Conservation (phyloP, 30 jellyfish, hydroid and myxozoan genomes). For the Cassiopea andromeda region DNA sequence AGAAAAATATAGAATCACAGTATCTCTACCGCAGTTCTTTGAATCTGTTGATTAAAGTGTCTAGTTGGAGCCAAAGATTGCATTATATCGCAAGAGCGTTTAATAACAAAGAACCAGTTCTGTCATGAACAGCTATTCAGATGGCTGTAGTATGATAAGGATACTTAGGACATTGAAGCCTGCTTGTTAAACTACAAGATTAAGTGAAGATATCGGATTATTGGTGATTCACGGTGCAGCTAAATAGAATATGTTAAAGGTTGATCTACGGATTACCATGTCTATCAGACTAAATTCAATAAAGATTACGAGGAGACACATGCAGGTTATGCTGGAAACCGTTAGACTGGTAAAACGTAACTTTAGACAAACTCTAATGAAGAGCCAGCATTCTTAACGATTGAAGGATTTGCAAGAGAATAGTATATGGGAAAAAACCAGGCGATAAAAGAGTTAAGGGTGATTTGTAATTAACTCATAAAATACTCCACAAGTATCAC, state of each 20-base stretch:
- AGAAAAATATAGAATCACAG: background rate
- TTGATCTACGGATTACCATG: background rate
- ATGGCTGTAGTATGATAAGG: background rate
- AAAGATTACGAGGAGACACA: conserved; percentile 14
- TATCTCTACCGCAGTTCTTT: background rate
- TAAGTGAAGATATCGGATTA: background rate
- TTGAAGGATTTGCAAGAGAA: conserved; percentile 11
- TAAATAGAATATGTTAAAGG: background rate
- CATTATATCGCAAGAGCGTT: background rate
- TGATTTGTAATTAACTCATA: background rate
- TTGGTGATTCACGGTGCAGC: conserved; percentile 7
- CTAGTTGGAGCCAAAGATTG: background rate
- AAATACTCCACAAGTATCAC: background rate
- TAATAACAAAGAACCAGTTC: background rate
- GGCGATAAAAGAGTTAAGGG: background rate
- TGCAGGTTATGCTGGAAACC: conserved; percentile 10
- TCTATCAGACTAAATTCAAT: conserved; percentile 14
- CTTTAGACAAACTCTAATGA: background rate
- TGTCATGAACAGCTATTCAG: background rate
- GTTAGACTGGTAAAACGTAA: conserved; percentile 5
- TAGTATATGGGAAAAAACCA: background rate
- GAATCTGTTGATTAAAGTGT: background rate
- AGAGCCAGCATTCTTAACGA: background rate
- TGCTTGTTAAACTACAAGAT: background rate
- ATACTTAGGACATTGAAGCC: background rate